These are phyloP conservation scores for Porites lobata DNA, from an alignment of 92 coral and sea anemone genomes.

Conservation along the genomic window DNA sequence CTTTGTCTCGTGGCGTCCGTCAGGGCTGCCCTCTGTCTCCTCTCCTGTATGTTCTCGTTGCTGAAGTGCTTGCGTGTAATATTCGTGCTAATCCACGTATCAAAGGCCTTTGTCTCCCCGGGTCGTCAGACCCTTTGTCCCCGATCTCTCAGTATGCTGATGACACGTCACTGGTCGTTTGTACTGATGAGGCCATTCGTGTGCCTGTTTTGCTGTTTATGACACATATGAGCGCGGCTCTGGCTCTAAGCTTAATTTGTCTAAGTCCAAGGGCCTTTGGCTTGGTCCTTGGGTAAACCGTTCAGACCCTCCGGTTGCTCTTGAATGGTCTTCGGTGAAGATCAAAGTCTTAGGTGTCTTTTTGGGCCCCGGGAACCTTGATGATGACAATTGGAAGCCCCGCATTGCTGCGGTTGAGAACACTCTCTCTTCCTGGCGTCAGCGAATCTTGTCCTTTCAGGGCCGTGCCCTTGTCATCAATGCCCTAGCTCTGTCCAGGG, in stretches of 20 bases:
- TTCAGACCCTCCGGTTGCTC: conserved; percentile 24
- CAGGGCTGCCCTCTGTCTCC: conserved; percentile 70
- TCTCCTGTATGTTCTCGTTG: conserved; percentile 45
- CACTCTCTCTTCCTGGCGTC: conserved; percentile 35
- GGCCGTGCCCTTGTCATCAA: conserved; percentile 51
- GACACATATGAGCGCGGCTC: conserved; percentile 55
- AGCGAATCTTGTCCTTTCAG: conserved; percentile 6
- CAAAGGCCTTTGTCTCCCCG: conserved; percentile 50
- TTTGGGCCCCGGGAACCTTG: conserved; percentile 27
- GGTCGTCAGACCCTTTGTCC: not conserved
- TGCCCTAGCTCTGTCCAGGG: conserved; percentile 27
- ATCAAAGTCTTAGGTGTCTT: conserved; percentile 49
- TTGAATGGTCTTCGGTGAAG: conserved; percentile 52
- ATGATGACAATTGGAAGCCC: conserved; percentile 43
- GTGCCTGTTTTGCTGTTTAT: conserved; percentile 30
- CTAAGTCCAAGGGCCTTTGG: conserved; percentile 66
- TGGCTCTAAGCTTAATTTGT: conserved; percentile 62
- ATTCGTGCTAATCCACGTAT: conserved; percentile 49
- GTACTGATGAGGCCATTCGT: conserved; percentile 44
- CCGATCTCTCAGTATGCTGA: conserved; percentile 70
- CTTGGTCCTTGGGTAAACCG: conserved; percentile 61
- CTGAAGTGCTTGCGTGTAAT: conserved; percentile 51
- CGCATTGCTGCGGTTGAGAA: conserved; percentile 11
- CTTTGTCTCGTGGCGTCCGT: conserved; percentile 27
- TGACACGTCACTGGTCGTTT: conserved; percentile 53